Percentiles rank a stretch among this genome's conserved stretches.
Conservation (phyloP, 2,113 vertebrate genomes). For the Australoheros scitulus region DNA sequence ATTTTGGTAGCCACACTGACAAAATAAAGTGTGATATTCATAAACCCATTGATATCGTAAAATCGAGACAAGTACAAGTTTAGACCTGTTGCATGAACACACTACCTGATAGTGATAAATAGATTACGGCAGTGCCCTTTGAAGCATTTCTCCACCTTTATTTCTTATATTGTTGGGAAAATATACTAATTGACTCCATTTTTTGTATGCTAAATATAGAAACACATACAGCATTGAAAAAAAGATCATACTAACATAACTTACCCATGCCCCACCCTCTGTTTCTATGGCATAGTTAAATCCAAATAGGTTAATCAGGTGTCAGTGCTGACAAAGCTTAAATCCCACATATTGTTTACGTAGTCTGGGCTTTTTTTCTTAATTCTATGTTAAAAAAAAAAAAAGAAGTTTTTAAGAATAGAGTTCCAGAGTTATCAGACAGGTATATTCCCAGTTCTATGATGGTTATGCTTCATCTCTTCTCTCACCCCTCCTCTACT, state of each 20-base stretch:
- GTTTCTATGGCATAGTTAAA: slow-evolving; percentile 7
- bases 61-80: neutral
- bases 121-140: neutral
- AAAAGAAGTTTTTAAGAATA: neutral
- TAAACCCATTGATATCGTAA: neutral
- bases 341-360: neutral
- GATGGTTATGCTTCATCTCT: slow-evolving; percentile 34
- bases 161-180: neutral
- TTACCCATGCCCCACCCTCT: slow-evolving; percentile 52
- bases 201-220: neutral
- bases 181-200: neutral
- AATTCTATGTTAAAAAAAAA: neutral
- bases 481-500: slow-evolving; percentile 16
- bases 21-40: neutral
- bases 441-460: slow-evolving; percentile 13
- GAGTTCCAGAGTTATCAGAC: neutral
- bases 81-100: neutral
- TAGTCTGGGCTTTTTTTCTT: neutral
- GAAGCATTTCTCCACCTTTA: neutral
- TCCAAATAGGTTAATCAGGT: neutral
- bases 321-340: neutral
- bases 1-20: neutral
- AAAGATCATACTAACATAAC: slow-evolving; percentile 16
- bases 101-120: neutral
- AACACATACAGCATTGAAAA: neutral